A percentile compares a stretch with the other conserved stretches of the same genome.
Conservation (phyloP, 2,888 invertebrate species). For the Rutpela maculata region DNA sequence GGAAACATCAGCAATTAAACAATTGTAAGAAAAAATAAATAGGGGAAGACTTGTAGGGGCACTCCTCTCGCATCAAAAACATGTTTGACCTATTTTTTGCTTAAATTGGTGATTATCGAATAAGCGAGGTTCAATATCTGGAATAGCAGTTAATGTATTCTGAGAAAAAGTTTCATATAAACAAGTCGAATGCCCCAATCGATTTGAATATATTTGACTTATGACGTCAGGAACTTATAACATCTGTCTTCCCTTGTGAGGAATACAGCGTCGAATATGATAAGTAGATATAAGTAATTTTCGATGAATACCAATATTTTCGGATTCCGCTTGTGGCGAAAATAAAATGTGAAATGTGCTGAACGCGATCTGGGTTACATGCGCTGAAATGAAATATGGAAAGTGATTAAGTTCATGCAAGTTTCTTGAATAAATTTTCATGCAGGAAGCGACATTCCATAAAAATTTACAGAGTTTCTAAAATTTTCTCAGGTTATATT, state of each 20-base stretch:
- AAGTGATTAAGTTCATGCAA: slow-evolving; percentile 37
- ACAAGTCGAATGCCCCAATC: neutral
- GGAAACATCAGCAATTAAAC: too few species aligned
- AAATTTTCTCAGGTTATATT: slow-evolving; percentile 18
- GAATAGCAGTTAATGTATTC: too few species aligned
- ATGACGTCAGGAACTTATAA: neutral
- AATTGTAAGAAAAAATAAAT: too few species aligned
- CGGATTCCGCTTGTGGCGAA: neutral
- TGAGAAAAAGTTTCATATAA: neutral
- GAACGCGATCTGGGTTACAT: slow-evolving; percentile 5
- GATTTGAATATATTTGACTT: slow-evolving; percentile 1
- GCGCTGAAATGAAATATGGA: slow-evolving; percentile 12
- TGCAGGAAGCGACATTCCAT: slow-evolving; percentile 18
- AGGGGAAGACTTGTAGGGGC: too few species aligned
- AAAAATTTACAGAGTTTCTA: slow-evolving; percentile 31
- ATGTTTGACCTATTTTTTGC: too few species aligned
- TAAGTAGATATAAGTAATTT: slow-evolving; percentile 14
- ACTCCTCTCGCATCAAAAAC: too few species aligned
- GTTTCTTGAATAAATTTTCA: slow-evolving; percentile 32
- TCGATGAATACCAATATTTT: slow-evolving; percentile 18
- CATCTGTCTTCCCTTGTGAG: neutral
- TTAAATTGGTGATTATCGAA: too few species aligned
- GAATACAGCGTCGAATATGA: neutral
- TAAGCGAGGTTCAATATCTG: too few species aligned
- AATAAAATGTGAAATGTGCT: slow-evolving; percentile 17